Conservation (phyloP, 2,113 vertebrate genomes). For the Myrmophylax atrothorax region DNA sequence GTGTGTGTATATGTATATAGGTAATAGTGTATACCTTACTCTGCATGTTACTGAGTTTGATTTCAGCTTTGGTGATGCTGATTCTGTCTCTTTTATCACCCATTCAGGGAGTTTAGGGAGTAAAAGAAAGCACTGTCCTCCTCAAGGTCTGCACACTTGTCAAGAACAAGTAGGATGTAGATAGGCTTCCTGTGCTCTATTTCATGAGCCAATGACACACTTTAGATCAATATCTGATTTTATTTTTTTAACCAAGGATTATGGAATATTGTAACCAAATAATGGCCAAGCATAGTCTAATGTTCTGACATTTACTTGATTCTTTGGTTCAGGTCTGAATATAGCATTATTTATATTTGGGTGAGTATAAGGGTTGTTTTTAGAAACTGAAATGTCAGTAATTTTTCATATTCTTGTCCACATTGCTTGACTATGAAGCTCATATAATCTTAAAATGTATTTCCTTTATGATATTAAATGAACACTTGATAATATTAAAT, state of each 20-base stretch:
- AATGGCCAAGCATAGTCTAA: neutral
- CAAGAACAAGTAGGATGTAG: neutral
- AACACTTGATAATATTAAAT: neutral
- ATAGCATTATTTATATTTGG: neutral
- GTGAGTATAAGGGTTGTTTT: neutral
- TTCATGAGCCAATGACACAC: neutral
- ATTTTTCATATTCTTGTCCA: neutral
- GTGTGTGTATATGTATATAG: accelerated
- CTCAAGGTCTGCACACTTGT: neutral
- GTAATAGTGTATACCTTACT: neutral
- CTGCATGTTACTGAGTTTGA: neutral
- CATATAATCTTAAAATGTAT: neutral
- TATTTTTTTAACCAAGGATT: neutral
- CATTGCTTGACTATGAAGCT: neutral
- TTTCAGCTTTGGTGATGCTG: neutral
- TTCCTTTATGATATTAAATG: neutral
- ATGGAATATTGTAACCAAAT: neutral
- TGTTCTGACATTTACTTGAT: neutral
- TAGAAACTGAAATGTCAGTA: neutral
- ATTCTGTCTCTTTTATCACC: neutral
- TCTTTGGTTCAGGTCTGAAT: neutral
- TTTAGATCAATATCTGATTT: neutral
- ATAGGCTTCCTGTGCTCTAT: neutral
- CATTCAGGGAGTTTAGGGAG: neutral
- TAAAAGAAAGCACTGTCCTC: neutral